Evolutionary conservation across 2,113 vertebrate genomes (phyloP), one percentile per base, ranked within the genome.

Genomic region (Philantomba maxwellii): DNA sequence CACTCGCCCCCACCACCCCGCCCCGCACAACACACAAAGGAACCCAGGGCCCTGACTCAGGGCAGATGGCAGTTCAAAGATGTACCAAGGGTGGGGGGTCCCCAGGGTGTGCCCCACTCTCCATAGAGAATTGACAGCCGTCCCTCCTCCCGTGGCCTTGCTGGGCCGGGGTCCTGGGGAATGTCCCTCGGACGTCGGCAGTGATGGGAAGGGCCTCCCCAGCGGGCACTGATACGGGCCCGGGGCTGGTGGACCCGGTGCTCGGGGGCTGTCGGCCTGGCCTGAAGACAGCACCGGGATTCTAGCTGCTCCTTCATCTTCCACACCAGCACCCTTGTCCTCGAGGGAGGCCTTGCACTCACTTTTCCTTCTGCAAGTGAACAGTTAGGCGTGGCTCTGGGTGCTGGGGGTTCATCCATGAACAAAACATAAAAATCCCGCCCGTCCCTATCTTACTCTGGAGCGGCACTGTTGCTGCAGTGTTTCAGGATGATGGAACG

Each of bases 401-500:
- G 64, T 6, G 33, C 51, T 21, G 5, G 49, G 49, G 7, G 19
- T 1, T 73, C 25, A 0, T 26, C 33, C 1, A 2, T 28, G 15
- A 58, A 58, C 73, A 25, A 39, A 80, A 36, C 28, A 39, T 53
- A 19, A 23, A 39, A 53, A 21, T 17, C 36, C 60, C 2, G 36
- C 49, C 47, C 8, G 16, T 45, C 75, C 7, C 14, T 7, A 30
- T 21, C 2, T 7, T 2, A 16, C 36, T 17, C 6, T n/a, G 2
- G 17, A 6, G 33, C 21, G 16, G 43, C 0, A 1, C 47, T 6
- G 9, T n/a, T 4, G 1, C 25, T 1, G 26, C 57, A 11, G 5
- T 3, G 0, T n/a, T 19, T 25, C 21, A 7, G 0, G 1, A 1
- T 6, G 7, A 7, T 8, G 14, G 88, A 49, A 87, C 0, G 16